Percentiles rank a stretch among this genome's conserved stretches.
Conservation (phyloP, 2,888 invertebrate genomes). For the Oscheius myriophilus region DNA sequence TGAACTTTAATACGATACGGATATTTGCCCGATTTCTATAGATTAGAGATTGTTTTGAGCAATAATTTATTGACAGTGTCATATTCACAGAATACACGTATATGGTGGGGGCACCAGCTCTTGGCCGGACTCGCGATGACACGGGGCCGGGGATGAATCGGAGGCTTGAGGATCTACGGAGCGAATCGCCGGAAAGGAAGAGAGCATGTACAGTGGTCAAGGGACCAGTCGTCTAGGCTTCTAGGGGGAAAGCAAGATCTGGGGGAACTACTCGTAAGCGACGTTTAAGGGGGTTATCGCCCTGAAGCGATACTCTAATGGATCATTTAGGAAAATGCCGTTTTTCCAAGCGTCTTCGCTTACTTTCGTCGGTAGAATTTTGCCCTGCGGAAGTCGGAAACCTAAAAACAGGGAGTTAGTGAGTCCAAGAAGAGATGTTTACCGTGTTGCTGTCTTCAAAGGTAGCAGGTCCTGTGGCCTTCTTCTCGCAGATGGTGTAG, state of each 20-base stretch:
- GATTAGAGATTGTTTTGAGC: too few relatives aligned
- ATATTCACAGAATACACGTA: slow-evolving; percentile 28
- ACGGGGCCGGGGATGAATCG: slow-evolving; percentile 4
- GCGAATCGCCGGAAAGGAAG: slow-evolving; percentile 2
- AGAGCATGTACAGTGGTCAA: slow-evolving; percentile 14
- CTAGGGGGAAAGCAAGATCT: slow-evolving; percentile 25
- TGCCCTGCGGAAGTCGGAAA: slow-evolving; percentile 22
- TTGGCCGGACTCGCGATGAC: not conserved
- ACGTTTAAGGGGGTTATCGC: slow-evolving; percentile 12
- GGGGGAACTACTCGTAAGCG: slow-evolving; percentile 26
- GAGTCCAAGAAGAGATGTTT: not conserved
- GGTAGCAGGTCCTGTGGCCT: slow-evolving; percentile 7
- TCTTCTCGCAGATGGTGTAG: slow-evolving; percentile 61
- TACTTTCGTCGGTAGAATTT: slow-evolving; percentile 25
- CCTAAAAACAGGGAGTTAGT: not conserved
- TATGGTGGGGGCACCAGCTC: slow-evolving; percentile 10
- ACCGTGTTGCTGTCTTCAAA: slow-evolving; percentile 22
- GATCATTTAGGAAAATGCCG: too few relatives aligned
- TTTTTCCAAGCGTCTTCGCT: not conserved
- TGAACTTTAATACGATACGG: not conserved
- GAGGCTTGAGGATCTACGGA: slow-evolving; percentile 15
- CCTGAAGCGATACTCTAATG: too few relatives aligned
- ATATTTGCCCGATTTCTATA: too few relatives aligned
- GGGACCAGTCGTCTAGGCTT: slow-evolving; percentile 10
- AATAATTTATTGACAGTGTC: slow-evolving; percentile 20